Evolutionary conservation across 2,113 vertebrate species (phyloP).

Genomic region (Bubo scandiacus): DNA sequence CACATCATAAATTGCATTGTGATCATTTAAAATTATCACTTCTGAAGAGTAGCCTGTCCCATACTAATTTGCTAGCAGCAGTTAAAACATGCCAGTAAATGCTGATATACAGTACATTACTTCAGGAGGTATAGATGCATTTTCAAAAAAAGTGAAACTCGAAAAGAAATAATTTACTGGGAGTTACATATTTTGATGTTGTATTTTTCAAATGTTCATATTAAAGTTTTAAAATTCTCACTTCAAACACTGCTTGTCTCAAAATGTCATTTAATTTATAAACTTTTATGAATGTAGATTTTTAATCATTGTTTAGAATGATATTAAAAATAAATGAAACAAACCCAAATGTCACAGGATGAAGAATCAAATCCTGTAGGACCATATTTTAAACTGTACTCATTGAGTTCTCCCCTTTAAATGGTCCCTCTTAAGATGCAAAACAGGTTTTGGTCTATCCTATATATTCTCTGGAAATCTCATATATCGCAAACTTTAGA

Average conservation of each 20-base stretch:
- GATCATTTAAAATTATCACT: not conserved
- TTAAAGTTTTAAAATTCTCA: not conserved
- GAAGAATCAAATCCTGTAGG: not conserved
- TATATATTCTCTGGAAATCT: not conserved
- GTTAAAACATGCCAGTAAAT: not conserved
- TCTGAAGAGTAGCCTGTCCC: not conserved
- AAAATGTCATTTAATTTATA: not conserved
- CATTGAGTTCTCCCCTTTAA: not conserved
- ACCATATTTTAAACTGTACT: not conserved
- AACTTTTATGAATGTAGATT: not conserved
- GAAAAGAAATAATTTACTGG: not conserved
- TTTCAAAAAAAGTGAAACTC: not conserved
- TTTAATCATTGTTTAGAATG: not conserved
- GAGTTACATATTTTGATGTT: not conserved
- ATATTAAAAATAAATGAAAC: not conserved
- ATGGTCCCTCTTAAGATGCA: not conserved
- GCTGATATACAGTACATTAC: not conserved
- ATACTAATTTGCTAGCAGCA: not conserved
- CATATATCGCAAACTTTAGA: not conserved
- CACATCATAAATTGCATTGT: not conserved
- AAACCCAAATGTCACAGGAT: not conserved
- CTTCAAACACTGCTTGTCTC: not conserved
- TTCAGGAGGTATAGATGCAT: not conserved
- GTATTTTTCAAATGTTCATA: not conserved
- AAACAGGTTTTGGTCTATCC: not conserved